Evolutionary conservation across 1,140 invertebrate genomes (phyloP), one percentile per base, ranked within the genome.

Genomic region (Hirudo medicinalis): DNA sequence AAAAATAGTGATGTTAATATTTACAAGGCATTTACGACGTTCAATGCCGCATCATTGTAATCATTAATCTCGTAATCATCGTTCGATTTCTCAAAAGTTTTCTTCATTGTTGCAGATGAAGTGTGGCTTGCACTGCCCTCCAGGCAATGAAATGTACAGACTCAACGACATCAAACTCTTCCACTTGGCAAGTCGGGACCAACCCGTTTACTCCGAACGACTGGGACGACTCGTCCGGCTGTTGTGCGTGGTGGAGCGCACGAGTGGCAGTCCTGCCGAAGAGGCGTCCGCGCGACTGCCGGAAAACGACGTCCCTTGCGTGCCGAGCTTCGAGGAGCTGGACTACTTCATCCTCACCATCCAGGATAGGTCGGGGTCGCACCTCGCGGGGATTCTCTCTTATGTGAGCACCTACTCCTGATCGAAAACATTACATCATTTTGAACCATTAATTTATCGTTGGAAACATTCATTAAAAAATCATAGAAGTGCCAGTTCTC

Each of bases 361-460:
- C 29, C 57, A 63, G 29, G 57, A 63, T n/a, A 63, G 57, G 20
- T 63, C 57, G 9, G 57, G 57, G 15, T 63, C 57, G 29, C 57
- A 63, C 29, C 29, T 63, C 8, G 57, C 57, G 1, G 57, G 57
- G 15, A 63, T 63, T 13, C 57, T 63, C 29, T 63, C 57, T 19
- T 63, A 63, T 15, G 57, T 63, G 22, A 63, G 57, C 1, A 1
- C 43, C 1, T 49, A 11, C 11, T 17, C 1, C 11, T 49, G 0
- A 49, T 17, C 43, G 43, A 17, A 49, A 49, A 40, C 11, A 40
- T n/a, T n/a, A 40, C 40, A 11, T 40, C 40, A 6, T 11, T 4
- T 6, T 2, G 11, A 15, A 49, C 0, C 43, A 49, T n/a, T 49
- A 49, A 49, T 49, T 49, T 49, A 1, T 49, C 32, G 6, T 36